These are phyloP conservation scores for Cheilosia impressa DNA, from an alignment of 2,888 invertebrate species.

Conservation along the genomic window DNA sequence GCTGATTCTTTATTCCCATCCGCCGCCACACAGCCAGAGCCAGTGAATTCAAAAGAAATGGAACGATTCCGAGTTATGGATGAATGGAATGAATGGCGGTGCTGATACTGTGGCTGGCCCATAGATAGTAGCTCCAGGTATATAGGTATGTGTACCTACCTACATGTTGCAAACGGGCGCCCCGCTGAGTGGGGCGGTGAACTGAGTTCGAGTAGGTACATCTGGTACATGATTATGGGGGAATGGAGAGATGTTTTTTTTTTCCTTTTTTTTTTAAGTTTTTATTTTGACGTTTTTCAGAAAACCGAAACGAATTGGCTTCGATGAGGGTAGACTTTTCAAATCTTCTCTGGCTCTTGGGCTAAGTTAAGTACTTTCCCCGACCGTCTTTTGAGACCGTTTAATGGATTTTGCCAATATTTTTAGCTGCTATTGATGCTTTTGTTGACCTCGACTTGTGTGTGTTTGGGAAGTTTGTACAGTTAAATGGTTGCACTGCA, in stretches of 20 bases:
- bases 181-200: constrained; percentile 28
- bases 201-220: constrained; percentile 7
- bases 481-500: constrained; percentile 36
- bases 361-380: not conserved
- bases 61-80: constrained; percentile 70
- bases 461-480: constrained; percentile 30
- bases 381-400: constrained; percentile 32
- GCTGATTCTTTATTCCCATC: constrained; percentile 62
- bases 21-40: constrained; percentile 15
- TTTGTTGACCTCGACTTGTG: constrained; percentile 43
- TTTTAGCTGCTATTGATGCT: constrained; percentile 51
- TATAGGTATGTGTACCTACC: constrained; percentile 75
- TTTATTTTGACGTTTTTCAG: constrained; percentile 43
- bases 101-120: constrained; percentile 74
- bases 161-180: constrained; percentile 49
- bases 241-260: constrained; percentile 1
- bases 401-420: constrained; percentile 68
- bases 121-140: constrained; percentile 71
- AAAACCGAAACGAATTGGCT: constrained; percentile 62
- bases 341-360: constrained; percentile 34
- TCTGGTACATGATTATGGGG: constrained; percentile 12
- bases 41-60: constrained; percentile 65
- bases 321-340: constrained; percentile 31
- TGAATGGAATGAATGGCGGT: constrained; percentile 69
- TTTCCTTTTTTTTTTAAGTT: not conserved